phyloP scores from a whole-genome alignment of 2,113 vertebrate species.

The Rhabdornis inornatus region DNA sequence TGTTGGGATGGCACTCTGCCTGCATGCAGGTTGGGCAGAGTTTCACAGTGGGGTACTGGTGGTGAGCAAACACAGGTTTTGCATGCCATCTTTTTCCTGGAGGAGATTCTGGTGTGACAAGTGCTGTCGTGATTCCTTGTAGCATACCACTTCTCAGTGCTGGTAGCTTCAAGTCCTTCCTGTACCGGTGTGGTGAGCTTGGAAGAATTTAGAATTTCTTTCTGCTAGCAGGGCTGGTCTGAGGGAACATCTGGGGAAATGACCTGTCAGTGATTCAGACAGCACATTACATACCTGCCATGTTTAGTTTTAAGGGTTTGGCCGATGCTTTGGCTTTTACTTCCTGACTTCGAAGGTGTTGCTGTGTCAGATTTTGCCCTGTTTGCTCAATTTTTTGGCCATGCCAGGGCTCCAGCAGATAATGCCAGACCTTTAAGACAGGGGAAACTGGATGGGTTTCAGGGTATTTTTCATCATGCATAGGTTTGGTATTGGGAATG shows the following conservation, averaged over 20 bases:
- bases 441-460: neutral
- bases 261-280: neutral
- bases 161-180: neutral
- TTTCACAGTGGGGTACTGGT: constrained; percentile 36
- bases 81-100: constrained; percentile 52
- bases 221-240: neutral
- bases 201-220: neutral
- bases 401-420: neutral
- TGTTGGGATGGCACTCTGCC: constrained; percentile 64
- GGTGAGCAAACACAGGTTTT: constrained; percentile 36
- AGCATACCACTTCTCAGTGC: neutral
- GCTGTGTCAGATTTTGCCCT: neutral
- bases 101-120: constrained; percentile 38
- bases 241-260: neutral
- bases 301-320: neutral
- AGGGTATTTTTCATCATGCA: neutral
- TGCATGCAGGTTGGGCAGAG: constrained; percentile 40
- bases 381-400: neutral
- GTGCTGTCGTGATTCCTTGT: neutral
- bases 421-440: neutral
- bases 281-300: neutral
- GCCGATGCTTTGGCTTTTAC: neutral
- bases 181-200: neutral
- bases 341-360: neutral
- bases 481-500: neutral